These are phyloP conservation scores for Elmis aenea DNA, from an alignment of 2,888 invertebrate genomes.

Conservation along the genomic window DNA sequence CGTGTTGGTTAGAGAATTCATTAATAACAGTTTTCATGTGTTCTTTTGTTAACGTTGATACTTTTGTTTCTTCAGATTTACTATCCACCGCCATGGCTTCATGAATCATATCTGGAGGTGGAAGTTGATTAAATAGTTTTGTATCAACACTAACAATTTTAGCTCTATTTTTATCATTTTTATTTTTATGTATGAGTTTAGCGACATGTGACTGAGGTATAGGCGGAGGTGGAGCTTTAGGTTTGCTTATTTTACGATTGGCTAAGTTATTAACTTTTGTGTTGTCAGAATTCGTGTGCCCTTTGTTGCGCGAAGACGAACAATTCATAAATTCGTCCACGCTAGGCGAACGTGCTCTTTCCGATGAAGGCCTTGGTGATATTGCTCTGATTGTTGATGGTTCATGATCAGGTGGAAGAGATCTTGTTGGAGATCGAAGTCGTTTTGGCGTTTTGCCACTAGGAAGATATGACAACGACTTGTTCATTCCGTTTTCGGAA, in stretches of 20 bases:
- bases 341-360: slow-evolving; percentile 17
- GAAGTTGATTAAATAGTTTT: slow-evolving; percentile 22
- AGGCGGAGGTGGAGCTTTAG: slow-evolving; percentile 43
- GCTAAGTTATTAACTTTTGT: too few relatives aligned
- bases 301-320: slow-evolving; percentile 4
- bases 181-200: too few relatives aligned
- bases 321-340: slow-evolving; percentile 3
- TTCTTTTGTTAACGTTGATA: slow-evolving; percentile 53
- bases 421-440: slow-evolving; percentile 40
- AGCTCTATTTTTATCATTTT: too few relatives aligned
- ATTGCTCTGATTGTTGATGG: slow-evolving; percentile 27
- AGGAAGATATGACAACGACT: slow-evolving; percentile 3
- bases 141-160: neutral
- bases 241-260: slow-evolving; percentile 29
- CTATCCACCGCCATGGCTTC: slow-evolving; percentile 58
- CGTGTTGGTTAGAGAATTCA: slow-evolving; percentile 42
- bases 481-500: slow-evolving; percentile 5
- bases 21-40: slow-evolving; percentile 61
- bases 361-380: slow-evolving; percentile 32
- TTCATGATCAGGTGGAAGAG: slow-evolving; percentile 33
- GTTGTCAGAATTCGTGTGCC: slow-evolving; percentile 6
- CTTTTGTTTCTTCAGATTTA: slow-evolving; percentile 33
- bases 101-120: slow-evolving; percentile 59
- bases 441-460: slow-evolving; percentile 16
- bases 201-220: slow-evolving; percentile 32